A percentile compares a stretch with the other conserved stretches of the same genome.
Evolutionary conservation across 2,797 vertebrate species (phyloP).

Genomic region (Pseudotriccus pelzelni): DNA sequence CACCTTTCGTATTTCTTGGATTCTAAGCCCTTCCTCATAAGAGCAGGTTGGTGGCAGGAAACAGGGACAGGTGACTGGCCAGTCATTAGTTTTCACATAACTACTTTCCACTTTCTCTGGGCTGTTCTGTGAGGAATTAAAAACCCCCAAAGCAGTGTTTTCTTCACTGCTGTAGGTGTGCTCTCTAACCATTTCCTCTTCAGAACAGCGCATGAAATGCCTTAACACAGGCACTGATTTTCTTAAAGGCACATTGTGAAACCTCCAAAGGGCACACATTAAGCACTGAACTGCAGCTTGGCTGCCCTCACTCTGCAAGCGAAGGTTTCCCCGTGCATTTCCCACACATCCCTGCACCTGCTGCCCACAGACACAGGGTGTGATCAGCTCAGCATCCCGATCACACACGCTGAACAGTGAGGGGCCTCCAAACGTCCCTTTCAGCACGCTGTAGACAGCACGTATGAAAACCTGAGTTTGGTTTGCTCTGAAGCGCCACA

Average conservation of each 20-base stretch:
- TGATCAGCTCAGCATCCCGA: neutral
- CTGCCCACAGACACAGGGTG: neutral
- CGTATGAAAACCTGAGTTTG: neutral
- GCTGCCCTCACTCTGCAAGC: neutral
- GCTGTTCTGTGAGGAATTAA: neutral
- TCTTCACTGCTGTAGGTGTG: neutral
- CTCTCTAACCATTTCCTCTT: neutral
- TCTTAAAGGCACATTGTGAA: neutral
- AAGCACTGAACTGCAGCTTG: neutral
- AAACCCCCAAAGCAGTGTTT: neutral
- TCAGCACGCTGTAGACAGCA: neutral
- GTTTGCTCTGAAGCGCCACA: neutral
- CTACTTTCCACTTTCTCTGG: neutral
- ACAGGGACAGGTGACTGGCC: neutral
- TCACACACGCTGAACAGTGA: neutral
- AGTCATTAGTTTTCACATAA: neutral
- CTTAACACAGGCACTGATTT: neutral
- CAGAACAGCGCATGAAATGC: neutral
- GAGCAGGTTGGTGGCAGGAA: neutral
- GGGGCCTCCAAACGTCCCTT: neutral
- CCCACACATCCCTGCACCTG: neutral
- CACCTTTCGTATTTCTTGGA: neutral
- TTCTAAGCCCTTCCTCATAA: neutral
- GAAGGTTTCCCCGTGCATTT: neutral
- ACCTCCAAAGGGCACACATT: neutral